Percentiles rank a stretch among this genome's conserved stretches.
phyloP scores from a whole-genome alignment of 2,113 vertebrate genomes.

The Nicator chloris region DNA sequence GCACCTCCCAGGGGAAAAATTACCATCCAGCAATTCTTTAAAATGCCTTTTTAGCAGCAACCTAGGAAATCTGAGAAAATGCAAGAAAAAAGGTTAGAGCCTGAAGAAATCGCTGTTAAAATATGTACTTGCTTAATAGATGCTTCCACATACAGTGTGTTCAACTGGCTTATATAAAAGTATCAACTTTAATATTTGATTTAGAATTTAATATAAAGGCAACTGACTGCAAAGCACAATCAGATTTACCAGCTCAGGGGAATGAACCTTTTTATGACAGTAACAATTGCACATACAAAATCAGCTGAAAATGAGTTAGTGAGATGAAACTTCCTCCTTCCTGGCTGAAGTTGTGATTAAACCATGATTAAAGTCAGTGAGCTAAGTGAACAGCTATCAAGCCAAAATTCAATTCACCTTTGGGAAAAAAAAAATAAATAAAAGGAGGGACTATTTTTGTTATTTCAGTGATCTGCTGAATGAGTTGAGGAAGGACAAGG shows the following conservation, averaged over 20 bases:
- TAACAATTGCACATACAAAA: neutral
- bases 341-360: neutral
- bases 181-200: neutral
- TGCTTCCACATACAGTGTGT: neutral
- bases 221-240: neutral
- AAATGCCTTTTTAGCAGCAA: neutral
- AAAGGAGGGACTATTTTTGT: neutral
- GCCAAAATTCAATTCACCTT: neutral
- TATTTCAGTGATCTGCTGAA: neutral
- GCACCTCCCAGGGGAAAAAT: neutral
- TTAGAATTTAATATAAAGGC: neutral
- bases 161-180: neutral
- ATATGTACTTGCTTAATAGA: neutral
- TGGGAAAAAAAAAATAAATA: neutral
- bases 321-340: neutral
- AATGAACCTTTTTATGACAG: conserved; percentile 19
- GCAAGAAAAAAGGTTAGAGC: neutral
- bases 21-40: neutral
- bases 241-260: neutral
- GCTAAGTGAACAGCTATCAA: neutral
- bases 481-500: neutral
- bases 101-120: neutral
- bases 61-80: neutral
- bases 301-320: neutral
- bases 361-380: neutral